Evolutionary conservation across 64 coral and sea anemone species (phyloP).

Genomic region (Pachyseris speciosa): DNA sequence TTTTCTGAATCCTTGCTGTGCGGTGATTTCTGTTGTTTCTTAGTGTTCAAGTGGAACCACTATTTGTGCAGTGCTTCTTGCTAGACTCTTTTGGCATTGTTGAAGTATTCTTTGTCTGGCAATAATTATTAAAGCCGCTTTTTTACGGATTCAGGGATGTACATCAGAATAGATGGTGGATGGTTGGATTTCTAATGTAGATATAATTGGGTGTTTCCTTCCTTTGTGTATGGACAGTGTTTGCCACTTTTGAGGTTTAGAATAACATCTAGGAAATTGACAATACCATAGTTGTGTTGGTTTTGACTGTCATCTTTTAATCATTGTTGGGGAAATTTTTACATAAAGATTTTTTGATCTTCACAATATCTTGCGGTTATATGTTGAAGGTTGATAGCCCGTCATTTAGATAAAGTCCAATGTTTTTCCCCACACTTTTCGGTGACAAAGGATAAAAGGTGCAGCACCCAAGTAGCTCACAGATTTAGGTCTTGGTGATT

Average conservation of each 20-base stretch:
- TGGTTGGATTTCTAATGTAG: constrained; percentile 22
- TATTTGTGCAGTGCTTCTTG: too few relatives aligned
- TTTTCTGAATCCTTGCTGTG: too few relatives aligned
- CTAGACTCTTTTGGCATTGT: not conserved
- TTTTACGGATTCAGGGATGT: constrained; percentile 28
- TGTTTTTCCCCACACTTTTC: too few relatives aligned
- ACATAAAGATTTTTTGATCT: too few relatives aligned
- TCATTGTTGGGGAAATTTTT: not conserved
- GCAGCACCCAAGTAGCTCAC: too few relatives aligned
- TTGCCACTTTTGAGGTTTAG: not conserved
- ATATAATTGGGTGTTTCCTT: not conserved
- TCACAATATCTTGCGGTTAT: too few relatives aligned
- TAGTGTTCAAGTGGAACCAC: too few relatives aligned
- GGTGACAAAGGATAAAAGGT: too few relatives aligned
- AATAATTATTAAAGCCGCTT: constrained; percentile 7
- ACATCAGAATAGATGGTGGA: constrained; percentile 14
- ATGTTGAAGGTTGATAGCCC: not conserved
- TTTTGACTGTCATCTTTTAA: not conserved
- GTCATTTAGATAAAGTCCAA: constrained; percentile 4
- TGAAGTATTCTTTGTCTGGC: not conserved
- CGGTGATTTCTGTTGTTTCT: too few relatives aligned
- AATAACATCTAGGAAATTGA: constrained; percentile 25
- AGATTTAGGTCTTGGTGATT: too few relatives aligned
- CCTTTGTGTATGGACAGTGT: constrained; percentile 11
- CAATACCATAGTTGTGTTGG: constrained; percentile 12